These are phyloP conservation scores for Zaprionus vittiger DNA, from an alignment of 1,140 invertebrate species.

Conservation along the genomic window DNA sequence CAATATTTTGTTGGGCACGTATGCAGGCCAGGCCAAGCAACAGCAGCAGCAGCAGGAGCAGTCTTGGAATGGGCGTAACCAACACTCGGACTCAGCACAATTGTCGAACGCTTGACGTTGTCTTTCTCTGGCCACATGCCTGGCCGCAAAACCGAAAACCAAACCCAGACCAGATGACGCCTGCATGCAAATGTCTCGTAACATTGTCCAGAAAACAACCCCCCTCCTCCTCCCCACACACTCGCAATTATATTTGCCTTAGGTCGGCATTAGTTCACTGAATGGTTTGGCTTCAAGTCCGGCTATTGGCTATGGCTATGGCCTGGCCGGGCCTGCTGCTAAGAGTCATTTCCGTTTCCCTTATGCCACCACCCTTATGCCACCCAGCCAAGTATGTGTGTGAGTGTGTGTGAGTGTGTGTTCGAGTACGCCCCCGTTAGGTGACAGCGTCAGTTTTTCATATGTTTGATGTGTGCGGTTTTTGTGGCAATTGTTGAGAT, in stretches of 20 bases:
- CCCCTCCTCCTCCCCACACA: slow-evolving; percentile 4
- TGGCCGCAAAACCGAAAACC: slow-evolving; percentile 63
- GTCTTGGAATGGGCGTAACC: slow-evolving; percentile 22
- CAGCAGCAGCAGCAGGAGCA: slow-evolving; percentile 24
- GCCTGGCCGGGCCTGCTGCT: slow-evolving; percentile 49
- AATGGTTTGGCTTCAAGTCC: slow-evolving; percentile 48
- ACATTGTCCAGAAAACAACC: slow-evolving; percentile 52
- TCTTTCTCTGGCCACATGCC: slow-evolving; percentile 61
- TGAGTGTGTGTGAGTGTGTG: background rate
- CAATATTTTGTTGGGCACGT: slow-evolving; percentile 82
- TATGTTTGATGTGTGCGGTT: slow-evolving; percentile 70
- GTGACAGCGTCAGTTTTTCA: slow-evolving; percentile 68
- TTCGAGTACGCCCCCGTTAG: slow-evolving; percentile 18
- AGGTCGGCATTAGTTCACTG: slow-evolving; percentile 76
- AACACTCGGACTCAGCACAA: slow-evolving; percentile 73
- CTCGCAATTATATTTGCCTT: slow-evolving; percentile 81
- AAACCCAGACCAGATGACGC: slow-evolving; percentile 67
- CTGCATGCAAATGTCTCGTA: slow-evolving; percentile 79
- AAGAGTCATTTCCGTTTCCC: slow-evolving; percentile 78
- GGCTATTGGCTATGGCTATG: slow-evolving; percentile 32
- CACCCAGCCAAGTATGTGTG: background rate
- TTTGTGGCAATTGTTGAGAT: slow-evolving; percentile 69
- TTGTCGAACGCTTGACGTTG: slow-evolving; percentile 63
- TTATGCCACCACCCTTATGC: slow-evolving; percentile 12
- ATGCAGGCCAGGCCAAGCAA: slow-evolving; percentile 44